Percentiles rank a stretch among this genome's conserved stretches.
Conservation (phyloP, 2,888 invertebrate species). For the Tryphoninae sp. region DNA sequence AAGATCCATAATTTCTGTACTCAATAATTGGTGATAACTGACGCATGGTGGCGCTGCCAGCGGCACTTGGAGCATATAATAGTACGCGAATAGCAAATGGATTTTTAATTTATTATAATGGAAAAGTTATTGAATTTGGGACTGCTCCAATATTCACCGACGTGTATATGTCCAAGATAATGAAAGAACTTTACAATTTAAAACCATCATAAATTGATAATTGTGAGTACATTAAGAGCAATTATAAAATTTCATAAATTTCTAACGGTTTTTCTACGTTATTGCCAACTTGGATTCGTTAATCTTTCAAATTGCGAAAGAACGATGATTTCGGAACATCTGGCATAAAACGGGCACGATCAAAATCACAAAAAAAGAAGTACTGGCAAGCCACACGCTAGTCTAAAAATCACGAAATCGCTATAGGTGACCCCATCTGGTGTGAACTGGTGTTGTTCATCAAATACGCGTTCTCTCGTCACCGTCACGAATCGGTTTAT, state of each 20-base stretch:
- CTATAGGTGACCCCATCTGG: conserved; percentile 41
- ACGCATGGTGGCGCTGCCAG: background rate
- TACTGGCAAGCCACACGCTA: conserved; percentile 14
- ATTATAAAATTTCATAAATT: background rate
- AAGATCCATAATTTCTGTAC: background rate
- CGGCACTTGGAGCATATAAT: conserved; percentile 4
- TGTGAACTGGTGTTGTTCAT: conserved; percentile 50
- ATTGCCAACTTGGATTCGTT: background rate
- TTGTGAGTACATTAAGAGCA: background rate
- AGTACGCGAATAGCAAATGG: conserved; percentile 17
- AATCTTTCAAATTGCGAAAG: background rate
- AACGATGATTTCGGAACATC: conserved; percentile 32
- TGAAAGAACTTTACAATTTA: background rate
- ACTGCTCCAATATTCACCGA: conserved; percentile 31
- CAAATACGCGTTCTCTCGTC: conserved; percentile 28
- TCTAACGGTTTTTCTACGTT: background rate
- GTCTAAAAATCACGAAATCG: conserved; percentile 56
- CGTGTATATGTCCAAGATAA: conserved; percentile 20
- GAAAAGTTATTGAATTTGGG: conserved; percentile 42
- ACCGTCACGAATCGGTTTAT: conserved; percentile 50
- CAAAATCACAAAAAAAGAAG: conserved; percentile 9
- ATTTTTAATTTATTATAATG: conserved; percentile 27
- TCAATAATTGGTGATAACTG: background rate
- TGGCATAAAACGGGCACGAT: conserved; percentile 32
- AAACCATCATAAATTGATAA: background rate